Conservation (phyloP, 37 sponge, comb jelly and placozoan genomes). For the Eunapius fragilis region DNA sequence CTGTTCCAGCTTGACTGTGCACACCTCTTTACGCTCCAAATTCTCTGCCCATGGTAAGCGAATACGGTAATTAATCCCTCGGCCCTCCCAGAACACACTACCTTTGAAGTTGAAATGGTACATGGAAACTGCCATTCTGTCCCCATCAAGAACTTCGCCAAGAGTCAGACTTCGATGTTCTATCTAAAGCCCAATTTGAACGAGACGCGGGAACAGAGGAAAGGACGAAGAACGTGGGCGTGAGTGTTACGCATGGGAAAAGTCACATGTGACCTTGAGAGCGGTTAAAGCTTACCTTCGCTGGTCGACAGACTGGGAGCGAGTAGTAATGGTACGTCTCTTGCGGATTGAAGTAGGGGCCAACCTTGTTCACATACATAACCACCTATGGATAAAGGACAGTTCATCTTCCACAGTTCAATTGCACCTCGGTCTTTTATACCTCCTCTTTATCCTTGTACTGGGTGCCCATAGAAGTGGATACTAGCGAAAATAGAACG, state of each 20-base stretch:
- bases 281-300: constrained; percentile 57
- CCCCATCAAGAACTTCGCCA: constrained; percentile 93
- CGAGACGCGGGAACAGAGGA: neutral
- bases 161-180: constrained; percentile 82
- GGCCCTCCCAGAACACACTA: neutral
- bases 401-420: neutral
- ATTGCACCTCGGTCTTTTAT: neutral
- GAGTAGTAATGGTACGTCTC: constrained; percentile 95
- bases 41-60: constrained; percentile 16
- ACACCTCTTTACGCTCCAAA: constrained; percentile 64
- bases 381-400: constrained; percentile 33
- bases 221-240: neutral
- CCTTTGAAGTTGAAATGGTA: constrained; percentile 81
- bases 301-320: constrained; percentile 83
- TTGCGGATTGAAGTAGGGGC: constrained; percentile 95
- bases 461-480: neutral
- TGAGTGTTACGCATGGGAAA: neutral
- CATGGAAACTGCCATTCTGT: constrained; percentile 87
- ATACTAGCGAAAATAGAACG: neutral
- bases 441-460: neutral
- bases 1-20: constrained; percentile 38
- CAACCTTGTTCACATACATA: constrained; percentile 94
- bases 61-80: neutral
- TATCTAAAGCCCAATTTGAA: constrained; percentile 52
- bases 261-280: neutral